Evolutionary conservation across 2,888 invertebrate genomes (phyloP).

Genomic region (Fragum whitleyi): DNA sequence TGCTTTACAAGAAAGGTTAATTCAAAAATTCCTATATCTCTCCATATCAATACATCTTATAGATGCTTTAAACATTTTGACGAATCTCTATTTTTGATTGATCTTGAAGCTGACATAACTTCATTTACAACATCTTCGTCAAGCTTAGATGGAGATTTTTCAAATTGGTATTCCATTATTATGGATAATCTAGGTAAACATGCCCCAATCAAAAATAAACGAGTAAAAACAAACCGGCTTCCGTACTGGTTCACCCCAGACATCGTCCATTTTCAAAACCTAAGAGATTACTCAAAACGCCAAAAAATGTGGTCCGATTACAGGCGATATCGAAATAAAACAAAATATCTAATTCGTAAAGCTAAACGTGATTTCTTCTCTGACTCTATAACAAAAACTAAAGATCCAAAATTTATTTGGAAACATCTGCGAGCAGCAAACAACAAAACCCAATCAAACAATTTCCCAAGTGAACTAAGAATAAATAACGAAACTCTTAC

Average conservation of each 20-base stretch:
- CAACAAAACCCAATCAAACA: neutral
- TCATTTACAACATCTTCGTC: neutral
- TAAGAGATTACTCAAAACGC: neutral
- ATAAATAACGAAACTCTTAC: neutral
- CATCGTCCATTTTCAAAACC: neutral
- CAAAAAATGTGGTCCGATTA: neutral
- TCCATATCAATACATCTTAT: no score
- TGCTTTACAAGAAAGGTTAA: no score
- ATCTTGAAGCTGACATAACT: no score
- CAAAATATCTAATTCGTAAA: neutral
- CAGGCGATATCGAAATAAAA: no score
- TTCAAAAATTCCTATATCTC: neutral
- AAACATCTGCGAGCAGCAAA: neutral
- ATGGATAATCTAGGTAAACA: neutral
- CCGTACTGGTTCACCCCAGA: no score
- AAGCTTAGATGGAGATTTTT: no score
- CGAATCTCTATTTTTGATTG: no score
- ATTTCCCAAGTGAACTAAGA: neutral
- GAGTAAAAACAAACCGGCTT: neutral
- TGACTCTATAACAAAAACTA: neutral
- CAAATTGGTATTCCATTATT: neutral
- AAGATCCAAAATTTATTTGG: neutral
- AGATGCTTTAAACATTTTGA: no score
- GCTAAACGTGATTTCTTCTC: constrained; percentile 3
- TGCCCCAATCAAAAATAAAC: neutral